Evolutionary conservation across 2,113 vertebrate species (phyloP).

Genomic region (Lophochroa leadbeateri): DNA sequence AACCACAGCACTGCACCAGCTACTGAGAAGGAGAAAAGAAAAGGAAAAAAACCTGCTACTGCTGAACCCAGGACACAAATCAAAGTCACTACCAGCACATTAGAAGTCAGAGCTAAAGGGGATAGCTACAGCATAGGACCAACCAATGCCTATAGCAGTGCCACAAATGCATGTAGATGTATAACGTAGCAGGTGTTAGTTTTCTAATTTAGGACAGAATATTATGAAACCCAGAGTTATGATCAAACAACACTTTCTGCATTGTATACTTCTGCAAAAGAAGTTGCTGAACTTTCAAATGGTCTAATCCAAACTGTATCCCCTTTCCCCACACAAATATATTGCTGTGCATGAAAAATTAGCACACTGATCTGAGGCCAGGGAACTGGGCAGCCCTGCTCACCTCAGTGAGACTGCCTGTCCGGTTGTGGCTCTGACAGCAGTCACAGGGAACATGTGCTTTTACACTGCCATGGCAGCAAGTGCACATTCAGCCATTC

Average conservation of each 20-base stretch:
- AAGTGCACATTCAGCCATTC: slow-evolving; percentile 8
- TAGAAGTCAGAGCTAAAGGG: not conserved
- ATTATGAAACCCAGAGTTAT: not conserved
- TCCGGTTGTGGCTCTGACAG: not conserved
- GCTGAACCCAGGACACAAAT: too few species aligned
- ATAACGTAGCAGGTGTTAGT: accelerated
- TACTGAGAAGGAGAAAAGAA: too few species aligned
- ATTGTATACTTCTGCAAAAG: not conserved
- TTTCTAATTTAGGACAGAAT: not conserved
- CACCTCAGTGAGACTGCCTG: not conserved
- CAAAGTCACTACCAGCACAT: not conserved
- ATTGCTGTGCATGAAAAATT: not conserved
- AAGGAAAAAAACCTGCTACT: too few species aligned
- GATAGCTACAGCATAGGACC: not conserved
- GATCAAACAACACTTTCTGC: not conserved
- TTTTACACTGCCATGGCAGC: not conserved
- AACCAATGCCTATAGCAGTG: not conserved
- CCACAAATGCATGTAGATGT: not conserved
- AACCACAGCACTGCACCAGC: too few species aligned
- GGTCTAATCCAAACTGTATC: not conserved
- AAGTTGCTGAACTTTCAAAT: slow-evolving; percentile 34
- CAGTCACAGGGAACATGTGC: not conserved
- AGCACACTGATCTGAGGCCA: not conserved
- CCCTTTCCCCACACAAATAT: not conserved
- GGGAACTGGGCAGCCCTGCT: not conserved